Conservation (phyloP, 2,888 invertebrate genomes). For the Gnatocerus cornutus region DNA sequence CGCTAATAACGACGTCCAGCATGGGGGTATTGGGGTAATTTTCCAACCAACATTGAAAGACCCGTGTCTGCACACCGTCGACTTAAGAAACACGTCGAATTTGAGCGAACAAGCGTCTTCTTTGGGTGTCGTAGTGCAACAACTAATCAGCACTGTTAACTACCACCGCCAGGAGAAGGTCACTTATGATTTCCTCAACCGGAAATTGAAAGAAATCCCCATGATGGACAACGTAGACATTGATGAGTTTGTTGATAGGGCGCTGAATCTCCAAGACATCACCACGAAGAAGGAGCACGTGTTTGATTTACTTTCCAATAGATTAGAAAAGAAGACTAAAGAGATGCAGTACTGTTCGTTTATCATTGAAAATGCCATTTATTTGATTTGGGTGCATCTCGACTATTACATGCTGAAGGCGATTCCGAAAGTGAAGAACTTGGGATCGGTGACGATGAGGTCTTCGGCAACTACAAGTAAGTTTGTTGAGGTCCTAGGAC, state of each 20-base stretch:
- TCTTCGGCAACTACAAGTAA: constrained; percentile 12
- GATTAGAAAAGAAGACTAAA: constrained; percentile 74
- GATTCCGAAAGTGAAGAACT: constrained; percentile 70
- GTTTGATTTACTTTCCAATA: constrained; percentile 72
- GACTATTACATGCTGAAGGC: constrained; percentile 81
- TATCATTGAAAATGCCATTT: constrained; percentile 82
- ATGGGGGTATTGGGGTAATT: constrained; percentile 73
- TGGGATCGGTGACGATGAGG: constrained; percentile 48
- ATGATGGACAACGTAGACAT: constrained; percentile 74
- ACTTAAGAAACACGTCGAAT: constrained; percentile 57
- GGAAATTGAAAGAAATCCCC: constrained; percentile 72
- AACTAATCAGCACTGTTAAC: constrained; percentile 74
- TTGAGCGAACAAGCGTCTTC: constrained; percentile 69
- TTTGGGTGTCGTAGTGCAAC: constrained; percentile 74
- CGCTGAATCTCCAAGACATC: constrained; percentile 62
- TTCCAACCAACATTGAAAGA: constrained; percentile 73
- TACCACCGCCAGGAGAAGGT: constrained; percentile 73
- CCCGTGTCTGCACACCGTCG: constrained; percentile 60
- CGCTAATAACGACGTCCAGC: constrained; percentile 74
- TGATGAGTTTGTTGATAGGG: constrained; percentile 71
- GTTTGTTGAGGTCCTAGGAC: neutral
- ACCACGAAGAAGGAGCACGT: constrained; percentile 64
- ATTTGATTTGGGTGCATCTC: constrained; percentile 85
- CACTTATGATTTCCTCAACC: constrained; percentile 71
- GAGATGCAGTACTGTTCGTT: constrained; percentile 78